Percentiles rank a stretch among this genome's conserved stretches.
phyloP scores from a whole-genome alignment of 2,888 invertebrate genomes.

The Adelognathus sp. region DNA sequence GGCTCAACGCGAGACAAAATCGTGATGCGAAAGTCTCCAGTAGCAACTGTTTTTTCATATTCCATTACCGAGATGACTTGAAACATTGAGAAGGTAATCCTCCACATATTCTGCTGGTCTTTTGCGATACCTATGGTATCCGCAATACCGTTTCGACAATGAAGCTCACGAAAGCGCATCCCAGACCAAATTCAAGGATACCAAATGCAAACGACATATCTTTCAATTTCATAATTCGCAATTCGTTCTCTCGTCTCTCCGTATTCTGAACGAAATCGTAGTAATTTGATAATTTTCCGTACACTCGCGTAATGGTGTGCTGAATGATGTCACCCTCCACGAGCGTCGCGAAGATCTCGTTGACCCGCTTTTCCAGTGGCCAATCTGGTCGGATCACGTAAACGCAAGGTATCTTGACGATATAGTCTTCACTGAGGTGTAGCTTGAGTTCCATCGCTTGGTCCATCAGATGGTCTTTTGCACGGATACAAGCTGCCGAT shows the following conservation, averaged over 20 bases:
- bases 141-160: not conserved
- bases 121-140: no score
- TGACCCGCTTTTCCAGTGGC: constrained; percentile 9
- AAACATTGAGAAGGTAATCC: no score
- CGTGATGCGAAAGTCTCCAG: no score
- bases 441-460: not conserved
- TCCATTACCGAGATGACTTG: no score
- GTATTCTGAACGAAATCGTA: not conserved
- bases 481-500: not conserved
- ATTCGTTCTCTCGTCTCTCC: not conserved
- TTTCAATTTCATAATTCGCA: not conserved
- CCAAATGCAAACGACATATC: not conserved
- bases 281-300: not conserved
- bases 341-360: not conserved
- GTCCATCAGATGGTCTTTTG: not conserved
- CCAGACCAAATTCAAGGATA: constrained; percentile 1
- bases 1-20: no score
- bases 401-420: not conserved
- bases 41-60: no score
- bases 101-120: no score
- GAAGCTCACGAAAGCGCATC: not conserved
- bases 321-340: not conserved
- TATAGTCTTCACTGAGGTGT: not conserved
- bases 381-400: not conserved
- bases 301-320: not conserved